Evolutionary conservation across 2,888 invertebrate species (phyloP).

Genomic region (Norana najaformis): DNA sequence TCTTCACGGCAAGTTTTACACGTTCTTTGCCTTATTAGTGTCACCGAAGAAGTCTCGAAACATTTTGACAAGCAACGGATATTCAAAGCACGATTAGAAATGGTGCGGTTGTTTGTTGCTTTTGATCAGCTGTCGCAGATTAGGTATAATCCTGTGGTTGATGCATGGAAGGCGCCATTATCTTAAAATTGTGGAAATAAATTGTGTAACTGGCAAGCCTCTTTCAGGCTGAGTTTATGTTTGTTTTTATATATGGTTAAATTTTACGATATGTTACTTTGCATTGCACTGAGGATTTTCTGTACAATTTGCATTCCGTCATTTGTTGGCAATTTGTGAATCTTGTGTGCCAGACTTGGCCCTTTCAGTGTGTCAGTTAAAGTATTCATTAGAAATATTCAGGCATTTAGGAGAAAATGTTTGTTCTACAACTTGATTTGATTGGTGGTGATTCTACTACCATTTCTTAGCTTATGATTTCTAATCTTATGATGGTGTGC

Average conservation of each 20-base stretch:
- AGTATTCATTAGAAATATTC: constrained; percentile 13
- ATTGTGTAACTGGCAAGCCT: background rate
- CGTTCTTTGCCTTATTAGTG: background rate
- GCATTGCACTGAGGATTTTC: background rate
- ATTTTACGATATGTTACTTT: background rate
- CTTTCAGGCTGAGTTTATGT: background rate
- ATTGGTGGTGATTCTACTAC: background rate
- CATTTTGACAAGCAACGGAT: background rate
- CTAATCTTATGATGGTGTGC: background rate
- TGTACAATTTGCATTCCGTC: background rate
- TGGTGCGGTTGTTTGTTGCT: background rate
- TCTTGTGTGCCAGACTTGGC: background rate
- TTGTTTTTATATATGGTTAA: background rate
- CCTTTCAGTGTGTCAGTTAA: background rate
- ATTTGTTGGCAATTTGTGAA: background rate
- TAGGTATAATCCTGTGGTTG: background rate
- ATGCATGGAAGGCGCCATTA: background rate
- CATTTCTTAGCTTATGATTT: background rate
- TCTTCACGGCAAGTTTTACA: constrained; percentile 77
- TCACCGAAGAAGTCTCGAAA: background rate
- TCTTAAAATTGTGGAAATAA: background rate
- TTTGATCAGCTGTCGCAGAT: background rate
- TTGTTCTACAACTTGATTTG: background rate
- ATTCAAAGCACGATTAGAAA: background rate
- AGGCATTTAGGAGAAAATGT: background rate